Evolutionary conservation across 1,140 invertebrate genomes (phyloP).

Genomic region (Papilio dardanus): DNA sequence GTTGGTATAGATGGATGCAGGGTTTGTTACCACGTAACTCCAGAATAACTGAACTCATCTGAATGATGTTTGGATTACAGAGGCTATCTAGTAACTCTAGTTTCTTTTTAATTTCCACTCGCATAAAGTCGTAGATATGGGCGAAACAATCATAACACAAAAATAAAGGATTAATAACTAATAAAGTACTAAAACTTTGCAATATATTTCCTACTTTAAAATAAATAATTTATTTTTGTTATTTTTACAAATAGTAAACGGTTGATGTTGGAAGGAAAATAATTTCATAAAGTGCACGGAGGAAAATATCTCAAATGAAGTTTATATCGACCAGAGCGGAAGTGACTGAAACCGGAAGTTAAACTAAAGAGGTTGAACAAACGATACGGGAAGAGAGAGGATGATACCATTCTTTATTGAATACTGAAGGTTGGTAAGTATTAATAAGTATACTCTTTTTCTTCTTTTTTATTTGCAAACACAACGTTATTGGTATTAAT

Average conservation of each 20-base stretch:
- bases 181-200: neutral
- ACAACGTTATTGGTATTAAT: neutral
- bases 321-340: slow-evolving; percentile 22
- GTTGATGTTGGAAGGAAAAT: neutral
- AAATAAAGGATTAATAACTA: neutral
- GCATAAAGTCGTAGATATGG: no score
- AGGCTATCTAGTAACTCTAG: no score
- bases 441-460: neutral
- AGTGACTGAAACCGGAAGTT: slow-evolving; percentile 16
- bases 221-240: neutral
- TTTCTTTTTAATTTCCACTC: no score
- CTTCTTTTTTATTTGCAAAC: neutral
- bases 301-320: slow-evolving; percentile 21
- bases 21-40: neutral
- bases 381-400: slow-evolving; percentile 74
- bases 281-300: neutral
- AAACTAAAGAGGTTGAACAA: slow-evolving; percentile 73
- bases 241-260: neutral
- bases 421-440: slow-evolving; percentile 79
- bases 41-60: neutral
- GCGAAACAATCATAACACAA: no score
- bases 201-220: neutral
- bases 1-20: no score
- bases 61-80: neutral
- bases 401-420: slow-evolving; percentile 68